A percentile compares a stretch with the other conserved stretches of the same genome.
phyloP scores from a whole-genome alignment of 2,113 vertebrate species.

The Gyps fulvus region DNA sequence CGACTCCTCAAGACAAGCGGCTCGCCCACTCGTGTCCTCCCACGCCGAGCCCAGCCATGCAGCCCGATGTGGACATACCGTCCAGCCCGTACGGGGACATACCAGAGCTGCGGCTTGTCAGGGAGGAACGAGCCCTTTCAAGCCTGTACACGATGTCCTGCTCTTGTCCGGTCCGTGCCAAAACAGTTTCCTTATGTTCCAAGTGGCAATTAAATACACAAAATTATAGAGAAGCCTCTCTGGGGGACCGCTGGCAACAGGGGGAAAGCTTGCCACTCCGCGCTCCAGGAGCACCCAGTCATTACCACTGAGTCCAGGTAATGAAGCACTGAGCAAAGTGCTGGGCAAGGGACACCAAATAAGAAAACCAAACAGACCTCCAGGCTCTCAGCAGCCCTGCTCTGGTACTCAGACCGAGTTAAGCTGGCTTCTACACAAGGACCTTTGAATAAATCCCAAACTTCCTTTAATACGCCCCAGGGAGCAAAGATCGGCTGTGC shows the following conservation, averaged over 20 bases:
- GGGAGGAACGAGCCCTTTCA: not conserved
- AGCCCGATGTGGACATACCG: not conserved
- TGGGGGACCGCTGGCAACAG: not conserved
- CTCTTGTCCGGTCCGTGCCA: not conserved
- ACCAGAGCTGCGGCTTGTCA: not conserved
- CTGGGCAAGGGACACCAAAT: not conserved
- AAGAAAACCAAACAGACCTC: not conserved
- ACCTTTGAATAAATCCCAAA: not conserved
- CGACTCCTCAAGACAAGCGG: rapidly evolving
- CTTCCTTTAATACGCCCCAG: not conserved
- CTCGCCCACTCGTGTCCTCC: not conserved
- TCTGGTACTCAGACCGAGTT: not conserved
- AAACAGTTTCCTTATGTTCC: not conserved
- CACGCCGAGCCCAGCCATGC: not conserved
- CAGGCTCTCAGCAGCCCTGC: not conserved
- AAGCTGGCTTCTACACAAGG: not conserved
- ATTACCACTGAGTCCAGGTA: no score
- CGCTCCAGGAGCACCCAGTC: not conserved
- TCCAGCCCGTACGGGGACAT: not conserved
- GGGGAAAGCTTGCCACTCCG: not conserved
- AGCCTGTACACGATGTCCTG: not conserved
- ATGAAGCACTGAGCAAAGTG: rapidly evolving
- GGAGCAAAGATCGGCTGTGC: not conserved
- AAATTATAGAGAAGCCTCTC: rapidly evolving
- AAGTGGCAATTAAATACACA: not conserved